Evolutionary conservation across 2,797 vertebrate species (phyloP).

Genomic region (Oceanodroma leucorhoa): DNA sequence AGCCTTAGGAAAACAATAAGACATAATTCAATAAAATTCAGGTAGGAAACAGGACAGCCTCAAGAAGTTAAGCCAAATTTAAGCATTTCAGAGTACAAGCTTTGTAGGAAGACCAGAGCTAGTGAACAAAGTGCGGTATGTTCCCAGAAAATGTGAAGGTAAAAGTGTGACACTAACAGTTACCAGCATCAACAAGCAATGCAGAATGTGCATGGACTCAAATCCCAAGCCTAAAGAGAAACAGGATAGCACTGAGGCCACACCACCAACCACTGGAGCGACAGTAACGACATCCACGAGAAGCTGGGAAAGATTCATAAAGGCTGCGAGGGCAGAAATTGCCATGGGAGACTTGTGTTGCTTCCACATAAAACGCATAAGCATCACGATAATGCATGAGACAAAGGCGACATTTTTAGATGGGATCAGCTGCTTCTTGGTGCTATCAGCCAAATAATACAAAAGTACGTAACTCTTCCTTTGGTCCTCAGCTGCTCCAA

Average conservation of each 20-base stretch:
- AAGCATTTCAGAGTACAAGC: not conserved
- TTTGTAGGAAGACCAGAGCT: not conserved
- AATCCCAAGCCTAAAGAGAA: not conserved
- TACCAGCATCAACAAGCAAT: not conserved
- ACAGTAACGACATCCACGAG: not conserved
- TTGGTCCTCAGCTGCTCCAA: not conserved
- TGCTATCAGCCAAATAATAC: not conserved
- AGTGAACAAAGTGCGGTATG: not conserved
- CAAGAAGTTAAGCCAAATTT: not conserved
- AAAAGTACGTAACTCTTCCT: not conserved
- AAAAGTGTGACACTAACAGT: not conserved
- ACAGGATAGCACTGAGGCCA: not conserved
- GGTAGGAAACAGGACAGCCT: not conserved
- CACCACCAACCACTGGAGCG: not conserved
- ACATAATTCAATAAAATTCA: not conserved
- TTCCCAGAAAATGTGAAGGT: not conserved
- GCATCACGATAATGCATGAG: rapidly evolving
- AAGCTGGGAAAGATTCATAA: not conserved
- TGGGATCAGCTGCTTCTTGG: not conserved
- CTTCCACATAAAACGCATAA: not conserved
- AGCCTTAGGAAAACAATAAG: not conserved
- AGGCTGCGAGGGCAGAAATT: not conserved
- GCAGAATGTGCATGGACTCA: rapidly evolving
- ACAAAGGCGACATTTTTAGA: not conserved
- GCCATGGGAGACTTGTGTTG: not conserved